Conservation (phyloP, 2,113 vertebrate genomes). For the Columba janthina region DNA sequence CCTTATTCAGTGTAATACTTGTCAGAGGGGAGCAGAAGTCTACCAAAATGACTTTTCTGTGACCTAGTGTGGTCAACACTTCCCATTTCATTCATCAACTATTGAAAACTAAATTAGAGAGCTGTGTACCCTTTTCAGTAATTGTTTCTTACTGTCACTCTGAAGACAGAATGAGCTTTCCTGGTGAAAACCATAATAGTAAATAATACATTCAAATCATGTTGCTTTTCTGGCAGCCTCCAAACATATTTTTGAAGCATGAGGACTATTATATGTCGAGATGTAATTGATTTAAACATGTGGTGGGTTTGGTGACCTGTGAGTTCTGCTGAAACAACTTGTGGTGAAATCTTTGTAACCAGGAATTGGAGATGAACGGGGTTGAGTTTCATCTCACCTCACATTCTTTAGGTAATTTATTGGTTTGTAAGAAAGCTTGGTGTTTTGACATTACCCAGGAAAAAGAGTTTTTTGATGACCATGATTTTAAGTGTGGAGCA, state of each 20-base stretch:
- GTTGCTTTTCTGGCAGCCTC: slow-evolving; percentile 1
- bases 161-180: slow-evolving; percentile 6
- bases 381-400: neutral
- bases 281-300: neutral
- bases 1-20: slow-evolving; percentile 67
- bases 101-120: slow-evolving; percentile 46
- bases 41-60: slow-evolving; percentile 65
- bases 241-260: neutral
- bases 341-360: neutral
- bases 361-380: neutral
- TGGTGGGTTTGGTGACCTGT: neutral
- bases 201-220: slow-evolving; percentile 6
- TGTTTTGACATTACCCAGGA: neutral
- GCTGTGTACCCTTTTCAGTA: neutral
- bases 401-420: neutral
- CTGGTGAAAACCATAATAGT: neutral
- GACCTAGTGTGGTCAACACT: slow-evolving; percentile 63
- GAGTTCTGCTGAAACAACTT: neutral
- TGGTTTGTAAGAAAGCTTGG: neutral
- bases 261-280: neutral
- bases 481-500: neutral
- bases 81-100: slow-evolving; percentile 22
- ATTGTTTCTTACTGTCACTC: slow-evolving; percentile 3
- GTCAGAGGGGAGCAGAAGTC: slow-evolving; percentile 73
- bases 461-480: neutral